phyloP scores from a whole-genome alignment of 1,140 invertebrate species.

The Danaus melanippus region DNA sequence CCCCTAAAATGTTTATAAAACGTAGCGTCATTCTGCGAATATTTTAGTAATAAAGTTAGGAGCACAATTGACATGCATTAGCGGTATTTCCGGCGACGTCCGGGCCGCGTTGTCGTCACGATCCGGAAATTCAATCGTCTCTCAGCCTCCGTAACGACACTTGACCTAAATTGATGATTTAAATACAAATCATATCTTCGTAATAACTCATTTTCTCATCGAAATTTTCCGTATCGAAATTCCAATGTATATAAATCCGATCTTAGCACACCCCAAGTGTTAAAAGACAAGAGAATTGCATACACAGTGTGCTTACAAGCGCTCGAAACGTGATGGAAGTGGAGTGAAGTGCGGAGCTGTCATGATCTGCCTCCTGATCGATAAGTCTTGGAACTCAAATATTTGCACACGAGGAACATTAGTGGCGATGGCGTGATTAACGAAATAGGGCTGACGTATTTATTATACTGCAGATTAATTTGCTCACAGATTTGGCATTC shows the following conservation, averaged over 20 bases:
- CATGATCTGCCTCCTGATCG: slow-evolving; percentile 50
- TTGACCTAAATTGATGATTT: slow-evolving; percentile 26
- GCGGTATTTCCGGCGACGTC: slow-evolving; percentile 53
- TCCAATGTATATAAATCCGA: background rate
- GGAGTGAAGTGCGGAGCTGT: slow-evolving; percentile 30
- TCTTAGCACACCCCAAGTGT: slow-evolving; percentile 5
- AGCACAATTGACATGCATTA: slow-evolving; percentile 65
- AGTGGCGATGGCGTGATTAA: slow-evolving; percentile 30
- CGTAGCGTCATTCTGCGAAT: slow-evolving; percentile 10
- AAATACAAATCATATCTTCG: slow-evolving; percentile 7
- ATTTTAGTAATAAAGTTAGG: slow-evolving; percentile 40
- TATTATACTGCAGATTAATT: slow-evolving; percentile 10
- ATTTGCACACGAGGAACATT: slow-evolving; percentile 60
- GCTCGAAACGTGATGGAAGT: slow-evolving; percentile 55
- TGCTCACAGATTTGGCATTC: background rate
- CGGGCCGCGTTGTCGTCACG: slow-evolving; percentile 46
- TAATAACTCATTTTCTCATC: background rate
- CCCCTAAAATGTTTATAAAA: background rate
- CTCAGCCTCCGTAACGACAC: slow-evolving; percentile 27
- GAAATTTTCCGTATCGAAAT: background rate
- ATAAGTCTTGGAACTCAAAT: slow-evolving; percentile 57
- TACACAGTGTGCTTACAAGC: slow-evolving; percentile 41
- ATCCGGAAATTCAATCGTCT: slow-evolving; percentile 60
- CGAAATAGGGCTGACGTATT: background rate
- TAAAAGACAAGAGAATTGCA: slow-evolving; percentile 29